Conservation (phyloP, 2,113 vertebrate species). For the Hyla sarda region DNA sequence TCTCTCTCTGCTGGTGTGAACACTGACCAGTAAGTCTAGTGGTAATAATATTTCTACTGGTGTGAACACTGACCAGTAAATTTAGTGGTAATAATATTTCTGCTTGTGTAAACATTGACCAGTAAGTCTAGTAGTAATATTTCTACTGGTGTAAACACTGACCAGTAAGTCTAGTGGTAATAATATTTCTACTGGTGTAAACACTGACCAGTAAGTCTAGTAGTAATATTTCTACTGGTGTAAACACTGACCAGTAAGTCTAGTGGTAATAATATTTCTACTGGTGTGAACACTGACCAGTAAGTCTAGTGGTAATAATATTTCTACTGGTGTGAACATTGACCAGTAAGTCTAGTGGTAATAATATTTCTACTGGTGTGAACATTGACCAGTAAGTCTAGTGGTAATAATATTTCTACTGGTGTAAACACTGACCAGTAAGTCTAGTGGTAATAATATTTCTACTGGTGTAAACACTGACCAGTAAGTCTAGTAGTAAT, state of each 20-base stretch:
- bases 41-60: background rate
- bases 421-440: background rate
- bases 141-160: background rate
- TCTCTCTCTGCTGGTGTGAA: too few species aligned
- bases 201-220: background rate
- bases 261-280: background rate
- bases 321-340: background rate
- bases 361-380: background rate
- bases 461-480: background rate
- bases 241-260: background rate
- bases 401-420: background rate
- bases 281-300: background rate
- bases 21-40: too few species aligned
- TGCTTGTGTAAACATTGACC: background rate
- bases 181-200: background rate
- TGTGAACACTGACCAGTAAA: background rate
- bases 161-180: too few species aligned
- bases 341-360: background rate
- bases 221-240: background rate
- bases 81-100: background rate
- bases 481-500: too few species aligned
- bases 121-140: background rate
- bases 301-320: too few species aligned
- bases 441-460: background rate
- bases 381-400: background rate